Percentiles rank a stretch among this genome's conserved stretches.
Evolutionary conservation across 1,140 invertebrate species (phyloP).

Genomic region (Apis laboriosa): DNA sequence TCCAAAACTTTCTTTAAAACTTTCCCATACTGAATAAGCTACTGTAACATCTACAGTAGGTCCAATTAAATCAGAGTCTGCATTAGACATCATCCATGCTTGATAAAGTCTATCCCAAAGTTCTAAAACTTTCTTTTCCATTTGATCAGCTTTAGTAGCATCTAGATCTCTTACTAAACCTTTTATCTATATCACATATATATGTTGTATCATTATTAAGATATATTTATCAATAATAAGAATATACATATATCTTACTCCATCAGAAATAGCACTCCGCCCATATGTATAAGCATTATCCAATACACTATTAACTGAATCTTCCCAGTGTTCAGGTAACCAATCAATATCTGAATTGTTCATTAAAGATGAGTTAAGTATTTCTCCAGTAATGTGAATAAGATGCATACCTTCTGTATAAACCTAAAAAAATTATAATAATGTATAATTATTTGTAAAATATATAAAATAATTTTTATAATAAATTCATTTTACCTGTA

Average conservation of each 20-base stretch:
- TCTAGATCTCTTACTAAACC: conserved; percentile 91
- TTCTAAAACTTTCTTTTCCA: conserved; percentile 95
- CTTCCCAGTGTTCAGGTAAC: conserved; percentile 85
- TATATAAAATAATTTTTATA: neutral
- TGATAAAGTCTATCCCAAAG: conserved; percentile 96
- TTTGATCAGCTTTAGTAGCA: conserved; percentile 88
- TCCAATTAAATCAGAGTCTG: conserved; percentile 82
- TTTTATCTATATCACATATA: conserved; percentile 83
- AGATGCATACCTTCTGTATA: conserved; percentile 97
- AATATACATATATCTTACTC: conserved; percentile 82
- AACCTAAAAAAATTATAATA: conserved; percentile 85
- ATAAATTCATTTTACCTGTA: conserved; percentile 81
- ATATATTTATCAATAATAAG: conserved; percentile 17
- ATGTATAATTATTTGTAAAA: conserved; percentile 14
- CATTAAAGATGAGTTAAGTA: conserved; percentile 94
- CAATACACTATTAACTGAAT: conserved; percentile 91
- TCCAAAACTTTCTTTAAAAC: conserved; percentile 86
- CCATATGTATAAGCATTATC: conserved; percentile 96
- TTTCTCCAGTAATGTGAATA: conserved; percentile 92
- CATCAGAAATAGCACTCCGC: conserved; percentile 90
- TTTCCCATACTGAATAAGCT: conserved; percentile 86
- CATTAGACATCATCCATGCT: conserved; percentile 90
- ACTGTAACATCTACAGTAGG: conserved; percentile 84
- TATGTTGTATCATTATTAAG: neutral
- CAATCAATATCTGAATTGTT: conserved; percentile 91